Evolutionary conservation across 1,140 invertebrate genomes (phyloP).

Genomic region (Telenomus remus): DNA sequence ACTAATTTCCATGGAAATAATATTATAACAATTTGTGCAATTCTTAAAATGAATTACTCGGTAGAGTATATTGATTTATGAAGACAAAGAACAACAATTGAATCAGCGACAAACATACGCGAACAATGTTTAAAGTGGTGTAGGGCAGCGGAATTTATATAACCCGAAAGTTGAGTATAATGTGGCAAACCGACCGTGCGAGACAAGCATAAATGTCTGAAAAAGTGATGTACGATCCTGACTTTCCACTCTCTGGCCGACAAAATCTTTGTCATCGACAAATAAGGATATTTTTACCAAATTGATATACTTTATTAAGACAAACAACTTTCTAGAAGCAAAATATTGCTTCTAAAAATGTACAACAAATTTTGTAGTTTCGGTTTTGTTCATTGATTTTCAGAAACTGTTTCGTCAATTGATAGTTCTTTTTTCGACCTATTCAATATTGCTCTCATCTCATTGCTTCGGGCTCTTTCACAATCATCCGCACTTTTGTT

Average conservation of each 20-base stretch:
- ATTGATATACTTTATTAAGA: slow-evolving; percentile 36
- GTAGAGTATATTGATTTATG: not conserved
- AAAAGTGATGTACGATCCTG: slow-evolving; percentile 61
- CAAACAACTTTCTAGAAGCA: not conserved
- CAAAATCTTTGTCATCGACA: slow-evolving; percentile 53
- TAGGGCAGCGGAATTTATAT: slow-evolving; percentile 63
- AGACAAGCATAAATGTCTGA: slow-evolving; percentile 66
- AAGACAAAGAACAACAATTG: slow-evolving; percentile 21
- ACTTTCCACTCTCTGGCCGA: slow-evolving; percentile 43
- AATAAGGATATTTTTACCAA: slow-evolving; percentile 43
- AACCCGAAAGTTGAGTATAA: slow-evolving; percentile 67
- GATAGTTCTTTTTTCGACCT: no score
- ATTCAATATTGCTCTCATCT: slow-evolving; percentile 42
- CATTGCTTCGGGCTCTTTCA: slow-evolving; percentile 1
- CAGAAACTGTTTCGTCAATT: no score
- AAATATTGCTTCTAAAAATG: slow-evolving; percentile 40
- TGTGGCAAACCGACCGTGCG: slow-evolving; percentile 63
- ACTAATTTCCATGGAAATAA: no score
- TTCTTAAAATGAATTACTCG: no score
- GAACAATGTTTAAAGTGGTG: slow-evolving; percentile 20
- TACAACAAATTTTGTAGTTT: no score
- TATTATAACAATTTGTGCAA: slow-evolving; percentile 1
- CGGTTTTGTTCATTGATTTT: no score
- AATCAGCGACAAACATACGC: slow-evolving; percentile 29
- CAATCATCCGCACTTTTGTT: slow-evolving; percentile 25